Base-by-base conservation (phyloP, 2,797 vertebrate species). In the Tympanoctomys barrerae region DNA sequence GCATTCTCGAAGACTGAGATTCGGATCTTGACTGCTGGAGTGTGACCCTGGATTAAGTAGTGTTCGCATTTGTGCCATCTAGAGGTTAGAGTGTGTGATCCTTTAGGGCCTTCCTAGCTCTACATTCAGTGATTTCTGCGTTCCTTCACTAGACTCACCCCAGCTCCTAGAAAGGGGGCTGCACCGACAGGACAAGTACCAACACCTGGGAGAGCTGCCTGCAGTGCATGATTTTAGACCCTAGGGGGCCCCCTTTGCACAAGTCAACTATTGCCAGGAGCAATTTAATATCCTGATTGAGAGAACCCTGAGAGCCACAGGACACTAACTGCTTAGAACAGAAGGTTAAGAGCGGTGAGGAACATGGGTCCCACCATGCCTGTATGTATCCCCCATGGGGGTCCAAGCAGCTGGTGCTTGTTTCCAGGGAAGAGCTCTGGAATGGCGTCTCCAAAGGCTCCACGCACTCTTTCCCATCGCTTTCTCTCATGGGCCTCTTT, bases 231-330 rank as follows among this genome's bases (percentile, higher is more conserved):
- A 89, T 87, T 77, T 73, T 22, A 61, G 68, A 92, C 96, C 96
- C 95, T 87, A 97, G 96, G 84, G 83, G 97, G 92, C 33, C 31
- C 80, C 87, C 78, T 90, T 89, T 80, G 92, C 78, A 90, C 57
- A 89, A 97, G 62, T 87, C 83, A 87, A 88, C 75, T 64, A 26
- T 70, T 70, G 10, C 61, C 42, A 2, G 31, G 78, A 71, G 33
- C 70, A 62, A 36, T 61, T 70, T 77, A 61, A 36, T 57, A 57
- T 36, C 46, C 49, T 4, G 39, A 2, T 39, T 2, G 19, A 14
- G 4, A 61, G 16, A 54, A 61, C 26, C 89, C n/a, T 57, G 49
- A 68, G 80, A 79, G 54, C 70, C 66, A 7, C 22, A 39, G 46
- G 62, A 33, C 80, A 79, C 73, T 83, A 85, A 79, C 26, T 39